These are phyloP conservation scores for Protosalanx chinensis DNA, from an alignment of 2,797 vertebrate genomes.

Conservation along the genomic window DNA sequence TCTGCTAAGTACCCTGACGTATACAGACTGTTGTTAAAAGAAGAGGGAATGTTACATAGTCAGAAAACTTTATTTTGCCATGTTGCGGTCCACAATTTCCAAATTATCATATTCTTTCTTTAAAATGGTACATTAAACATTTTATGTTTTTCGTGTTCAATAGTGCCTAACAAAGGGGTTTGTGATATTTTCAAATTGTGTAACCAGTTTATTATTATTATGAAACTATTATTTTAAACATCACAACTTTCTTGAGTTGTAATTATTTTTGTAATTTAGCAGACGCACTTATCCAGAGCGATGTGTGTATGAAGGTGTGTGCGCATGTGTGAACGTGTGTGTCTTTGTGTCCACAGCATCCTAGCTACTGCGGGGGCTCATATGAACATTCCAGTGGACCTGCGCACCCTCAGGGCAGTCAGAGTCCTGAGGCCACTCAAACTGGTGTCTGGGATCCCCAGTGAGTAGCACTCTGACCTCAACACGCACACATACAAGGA, in stretches of 20 bases:
- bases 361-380: slow-evolving; percentile 93
- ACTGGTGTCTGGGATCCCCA: slow-evolving; percentile 97
- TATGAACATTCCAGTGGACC: slow-evolving; percentile 97
- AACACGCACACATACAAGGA: slow-evolving; percentile 4
- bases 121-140: not conserved
- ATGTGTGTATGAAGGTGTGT: slow-evolving; percentile 8
- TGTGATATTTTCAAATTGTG: no score
- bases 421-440: slow-evolving; percentile 95
- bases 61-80: no score
- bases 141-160: no score
- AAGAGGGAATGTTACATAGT: no score
- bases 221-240: no score
- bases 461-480: slow-evolving; percentile 74
- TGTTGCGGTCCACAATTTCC: slow-evolving; percentile 10
- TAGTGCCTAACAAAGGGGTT: no score
- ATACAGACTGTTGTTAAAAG: no score
- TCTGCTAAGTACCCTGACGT: no score
- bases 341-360: slow-evolving; percentile 76
- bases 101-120: slow-evolving; percentile 25
- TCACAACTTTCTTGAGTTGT: no score
- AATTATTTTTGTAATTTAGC: no score
- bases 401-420: slow-evolving; percentile 92
- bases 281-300: no score
- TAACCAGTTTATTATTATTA: no score
- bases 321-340: slow-evolving; percentile 8